Conservation (phyloP, 2,113 vertebrate species). For the Phoxinus phoxinus region DNA sequence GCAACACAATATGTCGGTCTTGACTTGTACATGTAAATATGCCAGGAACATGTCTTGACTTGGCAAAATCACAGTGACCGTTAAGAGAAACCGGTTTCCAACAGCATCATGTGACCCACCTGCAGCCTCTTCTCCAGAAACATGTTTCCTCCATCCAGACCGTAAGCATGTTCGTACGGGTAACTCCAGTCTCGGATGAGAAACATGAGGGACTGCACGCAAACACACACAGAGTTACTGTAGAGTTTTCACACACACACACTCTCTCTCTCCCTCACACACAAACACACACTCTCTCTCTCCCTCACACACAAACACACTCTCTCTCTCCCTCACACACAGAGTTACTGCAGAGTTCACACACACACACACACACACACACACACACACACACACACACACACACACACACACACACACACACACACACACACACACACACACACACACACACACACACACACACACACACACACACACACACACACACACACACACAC, state of each 20-base stretch:
- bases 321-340: no score
- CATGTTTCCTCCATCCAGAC: constrained; percentile 79
- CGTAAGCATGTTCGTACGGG: constrained; percentile 88
- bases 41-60: no score
- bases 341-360: no score
- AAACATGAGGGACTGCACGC: constrained; percentile 81
- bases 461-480: neutral
- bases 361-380: constrained; percentile 49
- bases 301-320: neutral
- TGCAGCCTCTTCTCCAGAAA: constrained; percentile 87
- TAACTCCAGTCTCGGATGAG: constrained; percentile 91
- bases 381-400: neutral
- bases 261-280: neutral
- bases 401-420: neutral
- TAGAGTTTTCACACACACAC: neutral
- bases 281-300: neutral
- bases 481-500: neutral
- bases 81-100: neutral
- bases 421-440: constrained; percentile 47
- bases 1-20: no score
- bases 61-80: no score
- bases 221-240: neutral
- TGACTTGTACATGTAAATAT: no score
- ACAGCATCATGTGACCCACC: constrained; percentile 64
- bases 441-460: no score